Base-by-base conservation (phyloP, 2,888 invertebrate species). In the Drosophila basisetae region DNA sequence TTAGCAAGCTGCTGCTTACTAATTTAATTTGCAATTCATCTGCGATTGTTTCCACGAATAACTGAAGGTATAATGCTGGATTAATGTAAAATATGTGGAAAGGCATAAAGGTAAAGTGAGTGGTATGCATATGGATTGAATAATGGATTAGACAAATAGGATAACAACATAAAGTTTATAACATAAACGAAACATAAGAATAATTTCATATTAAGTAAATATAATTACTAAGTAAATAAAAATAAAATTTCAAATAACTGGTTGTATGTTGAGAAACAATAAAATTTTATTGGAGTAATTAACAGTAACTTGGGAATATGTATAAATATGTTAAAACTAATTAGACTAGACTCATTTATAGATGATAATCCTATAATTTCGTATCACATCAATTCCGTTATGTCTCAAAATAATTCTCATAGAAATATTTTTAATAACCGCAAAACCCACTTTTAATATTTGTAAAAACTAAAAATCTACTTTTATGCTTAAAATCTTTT, bases 11-110 rank as follows among this genome's bases (percentile, higher is more conserved):
- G 59, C 49, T 72, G 65, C 67, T 71, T 68, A 75, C 78, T 78
- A 71, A 83, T 60, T 82, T 82, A 58, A 59, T 70, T 67, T 69
- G 59, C 56, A 73, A 49, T 67, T 76, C 53, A 55, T 58, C 50
- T 62, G 56, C 54, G 30, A 65, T 65, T 62, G 60, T 56, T 50
- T 60, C n/a, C 33, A 65, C 61, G 54, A 72, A 67, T 53, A 33
- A 37, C 35, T 59, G 52, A 31, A 54, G 33, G 13, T 41, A 13
- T 30, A 18, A 61, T 65, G 30, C 55, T 61, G 56, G 63, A 33
- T 33, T 41, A 28, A 59, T 47, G 49, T 62, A 54, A 47, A 52
- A 39, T 60, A 22, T 50, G 56, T 62, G 50, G 37, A 54, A 43
- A 60, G 22, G 11, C 39, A 47, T 49, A 18, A 25, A 5, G 35